Percentiles rank a stretch among this genome's conserved stretches.
Evolutionary conservation across 23 tunicate species (phyloP).

Genomic region (Phallusia fumigata): DNA sequence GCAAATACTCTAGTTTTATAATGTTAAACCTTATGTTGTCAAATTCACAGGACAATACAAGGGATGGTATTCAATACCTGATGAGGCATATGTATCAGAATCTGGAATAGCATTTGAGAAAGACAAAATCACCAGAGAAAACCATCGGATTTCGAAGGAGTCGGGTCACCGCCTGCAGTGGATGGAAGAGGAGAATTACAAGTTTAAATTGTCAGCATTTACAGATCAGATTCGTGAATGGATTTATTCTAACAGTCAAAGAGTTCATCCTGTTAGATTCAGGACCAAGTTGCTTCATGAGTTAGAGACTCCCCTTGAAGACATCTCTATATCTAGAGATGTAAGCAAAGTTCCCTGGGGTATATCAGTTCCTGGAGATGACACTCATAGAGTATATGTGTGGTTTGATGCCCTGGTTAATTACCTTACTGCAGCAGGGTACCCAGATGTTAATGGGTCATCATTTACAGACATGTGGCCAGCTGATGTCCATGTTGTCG

Average conservation of each 20-base stretch:
- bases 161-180: conserved; percentile 73
- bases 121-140: conserved; percentile 30
- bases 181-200: conserved; percentile 80
- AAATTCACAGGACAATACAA: conserved; percentile 59
- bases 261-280: conserved; percentile 38
- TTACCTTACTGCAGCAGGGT: conserved; percentile 89
- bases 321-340: conserved; percentile 73
- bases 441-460: conserved; percentile 24
- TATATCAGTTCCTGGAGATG: conserved; percentile 72
- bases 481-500: conserved; percentile 77
- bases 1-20: too few species aligned
- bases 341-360: conserved; percentile 87
- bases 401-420: conserved; percentile 96
- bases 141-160: conserved; percentile 25
- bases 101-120: conserved; percentile 20
- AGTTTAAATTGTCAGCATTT: conserved; percentile 61
- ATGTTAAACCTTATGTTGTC: too few species aligned
- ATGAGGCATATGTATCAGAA: conserved; percentile 81
- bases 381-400: conserved; percentile 76
- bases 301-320: conserved; percentile 7
- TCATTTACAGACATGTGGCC: conserved; percentile 68
- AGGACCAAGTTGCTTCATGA: conserved; percentile 19
- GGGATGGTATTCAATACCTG: conserved; percentile 93
- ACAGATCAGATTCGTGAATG: conserved; percentile 38
- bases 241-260: conserved; percentile 24